phyloP scores from a whole-genome alignment of 2,797 vertebrate species.

The Anniella stebbinsi region DNA sequence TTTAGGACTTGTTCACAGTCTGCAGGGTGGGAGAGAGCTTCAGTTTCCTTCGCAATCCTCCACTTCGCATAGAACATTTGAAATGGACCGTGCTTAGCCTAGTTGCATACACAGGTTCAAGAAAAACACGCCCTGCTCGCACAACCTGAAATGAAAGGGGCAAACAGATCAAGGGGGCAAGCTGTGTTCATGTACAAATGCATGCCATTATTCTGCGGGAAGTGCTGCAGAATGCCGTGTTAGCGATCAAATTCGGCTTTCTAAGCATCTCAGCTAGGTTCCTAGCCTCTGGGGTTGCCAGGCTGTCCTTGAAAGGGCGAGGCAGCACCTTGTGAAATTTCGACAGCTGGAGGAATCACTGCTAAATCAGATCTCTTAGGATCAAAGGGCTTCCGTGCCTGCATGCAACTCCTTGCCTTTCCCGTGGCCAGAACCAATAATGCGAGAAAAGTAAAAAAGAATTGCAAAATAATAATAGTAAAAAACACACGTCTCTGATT shows the following conservation, averaged over 20 bases:
- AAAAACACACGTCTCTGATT: not conserved
- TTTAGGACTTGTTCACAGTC: not conserved
- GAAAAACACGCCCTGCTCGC: not conserved
- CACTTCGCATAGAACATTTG: not conserved
- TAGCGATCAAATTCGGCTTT: not conserved
- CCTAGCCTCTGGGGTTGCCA: not conserved
- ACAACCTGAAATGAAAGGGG: not conserved
- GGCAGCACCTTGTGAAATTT: not conserved
- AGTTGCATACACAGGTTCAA: too few species aligned
- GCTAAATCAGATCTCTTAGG: not conserved
- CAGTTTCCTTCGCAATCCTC: not conserved
- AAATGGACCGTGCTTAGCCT: not conserved
- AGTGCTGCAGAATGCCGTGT: not conserved
- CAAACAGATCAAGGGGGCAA: not conserved
- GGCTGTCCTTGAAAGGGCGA: not conserved
- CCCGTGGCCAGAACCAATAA: too few species aligned
- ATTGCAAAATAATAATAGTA: not conserved
- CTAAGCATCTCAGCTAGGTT: not conserved
- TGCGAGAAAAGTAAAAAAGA: not conserved
- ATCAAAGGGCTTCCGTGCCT: not conserved
- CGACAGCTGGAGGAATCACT: not conserved
- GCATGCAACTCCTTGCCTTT: not conserved
- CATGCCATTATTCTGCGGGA: not conserved
- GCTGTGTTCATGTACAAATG: too few species aligned
- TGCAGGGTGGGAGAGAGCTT: not conserved